A percentile compares a stretch with the other conserved stretches of the same genome.
Evolutionary conservation across 2,113 vertebrate species (phyloP).

Genomic region (Grammomys surdaster): DNA sequence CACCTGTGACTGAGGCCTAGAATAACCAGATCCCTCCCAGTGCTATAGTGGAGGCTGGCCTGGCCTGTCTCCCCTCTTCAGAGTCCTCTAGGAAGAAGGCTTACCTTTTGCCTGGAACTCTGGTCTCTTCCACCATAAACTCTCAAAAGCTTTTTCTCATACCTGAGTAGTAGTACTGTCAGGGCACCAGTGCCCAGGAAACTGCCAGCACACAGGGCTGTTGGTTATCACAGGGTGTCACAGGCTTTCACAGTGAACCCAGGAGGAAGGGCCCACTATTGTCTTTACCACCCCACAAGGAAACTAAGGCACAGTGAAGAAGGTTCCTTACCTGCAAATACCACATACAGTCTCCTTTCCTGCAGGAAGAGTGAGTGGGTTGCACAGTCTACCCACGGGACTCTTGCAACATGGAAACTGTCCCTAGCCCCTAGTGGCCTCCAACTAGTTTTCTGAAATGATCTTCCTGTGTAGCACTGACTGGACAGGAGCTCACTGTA

Average conservation of each 20-base stretch:
- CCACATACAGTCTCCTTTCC: background rate
- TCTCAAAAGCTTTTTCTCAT: background rate
- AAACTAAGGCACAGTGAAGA: constrained; percentile 23
- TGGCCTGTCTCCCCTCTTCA: background rate
- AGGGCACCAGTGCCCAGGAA: background rate
- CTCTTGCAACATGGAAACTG: background rate
- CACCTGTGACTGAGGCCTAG: background rate
- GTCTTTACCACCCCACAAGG: background rate
- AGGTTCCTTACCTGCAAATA: background rate
- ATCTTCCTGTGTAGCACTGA: background rate
- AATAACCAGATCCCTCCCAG: background rate
- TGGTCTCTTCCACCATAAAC: background rate
- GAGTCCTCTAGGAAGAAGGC: background rate
- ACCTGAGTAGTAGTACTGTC: fast-evolving
- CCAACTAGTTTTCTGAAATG: background rate
- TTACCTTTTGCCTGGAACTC: background rate
- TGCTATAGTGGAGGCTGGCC: background rate
- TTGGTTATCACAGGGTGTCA: background rate
- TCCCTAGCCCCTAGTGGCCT: background rate
- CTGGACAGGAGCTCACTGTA: background rate
- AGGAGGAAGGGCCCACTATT: background rate
- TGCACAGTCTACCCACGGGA: background rate
- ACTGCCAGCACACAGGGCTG: background rate
- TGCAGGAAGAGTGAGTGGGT: too few relatives aligned
- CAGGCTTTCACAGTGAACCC: background rate